Base-by-base conservation (phyloP, 2,888 invertebrate genomes). In the Atrina japonica region DNA sequence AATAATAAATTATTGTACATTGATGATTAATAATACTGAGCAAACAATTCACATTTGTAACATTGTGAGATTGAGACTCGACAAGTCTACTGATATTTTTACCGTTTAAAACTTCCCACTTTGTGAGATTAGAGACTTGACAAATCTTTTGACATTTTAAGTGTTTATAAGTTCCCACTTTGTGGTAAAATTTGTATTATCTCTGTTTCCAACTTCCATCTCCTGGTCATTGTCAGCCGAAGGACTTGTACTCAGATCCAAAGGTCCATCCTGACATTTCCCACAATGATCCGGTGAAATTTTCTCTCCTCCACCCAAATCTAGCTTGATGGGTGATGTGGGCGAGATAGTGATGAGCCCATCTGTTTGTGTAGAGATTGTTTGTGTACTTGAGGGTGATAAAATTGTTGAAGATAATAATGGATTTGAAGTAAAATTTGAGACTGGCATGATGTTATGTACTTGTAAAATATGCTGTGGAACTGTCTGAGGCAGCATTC, bases 251-350 rank as follows among this genome's bases (percentile, higher is more conserved):
- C 77, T 70, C 53, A 86, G 68, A 61, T 86, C 86, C 16, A 86
- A 67, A 9, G 86, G 86, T 35, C 77, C 65, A 21, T 85, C 84
- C 47, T 85, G 85, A 71, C 72, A 73, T 49, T 77, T 76, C 2
- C 61, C 67, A 21, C 70, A 66, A 11, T 53, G 18, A 30, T 55
- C 70, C 40, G 40, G 45, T 9, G 55, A 55, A 43, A 70, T n/a
- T 49, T 63, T 70, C 41, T 63, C 66, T 18, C 61, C 50, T 30
- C 61, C 55, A n/a, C 23, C 45, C 40, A 70, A 55, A 16, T 60
- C 66, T 18, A 55, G 58, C 41, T 70, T 66, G 27, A 64, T 60
- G 9, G 73, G 75, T 16, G 74, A 58, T 3, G 64, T 53, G 1
- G 75, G 76, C 3, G 75, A 66, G 23, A 70, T 41, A 16, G 66